phyloP scores from a whole-genome alignment of 2,888 invertebrate genomes.

The Sipha maydis region DNA sequence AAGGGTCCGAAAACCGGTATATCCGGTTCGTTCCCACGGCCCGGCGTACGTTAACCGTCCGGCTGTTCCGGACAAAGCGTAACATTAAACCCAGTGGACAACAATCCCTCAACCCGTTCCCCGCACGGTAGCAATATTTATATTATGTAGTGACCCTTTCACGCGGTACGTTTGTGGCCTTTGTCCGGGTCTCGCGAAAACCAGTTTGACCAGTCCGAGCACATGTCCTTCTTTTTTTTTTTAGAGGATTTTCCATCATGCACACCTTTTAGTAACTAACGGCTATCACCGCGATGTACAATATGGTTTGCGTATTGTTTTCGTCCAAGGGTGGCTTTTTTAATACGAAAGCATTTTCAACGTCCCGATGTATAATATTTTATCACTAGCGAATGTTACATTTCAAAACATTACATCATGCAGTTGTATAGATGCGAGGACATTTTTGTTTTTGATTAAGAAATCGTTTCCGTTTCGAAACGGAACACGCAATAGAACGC shows the following conservation, averaged over 20 bases:
- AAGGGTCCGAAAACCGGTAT: conserved; percentile 62
- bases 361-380: not conserved
- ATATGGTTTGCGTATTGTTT: not conserved
- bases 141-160: conserved; percentile 35
- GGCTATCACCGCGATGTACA: not conserved
- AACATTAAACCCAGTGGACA: conserved; percentile 30
- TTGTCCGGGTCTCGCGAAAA: conserved; percentile 43
- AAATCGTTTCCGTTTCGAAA: not conserved
- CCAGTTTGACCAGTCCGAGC: conserved; percentile 61
- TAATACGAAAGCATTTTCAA: not conserved
- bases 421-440: not conserved
- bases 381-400: not conserved
- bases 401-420: not conserved
- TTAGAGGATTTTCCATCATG: not conserved
- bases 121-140: not conserved
- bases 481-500: not conserved
- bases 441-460: not conserved
- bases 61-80: conserved; percentile 50
- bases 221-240: conserved; percentile 9
- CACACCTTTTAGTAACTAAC: not conserved
- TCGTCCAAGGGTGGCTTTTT: not conserved
- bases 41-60: conserved; percentile 29
- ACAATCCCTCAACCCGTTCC: conserved; percentile 43
- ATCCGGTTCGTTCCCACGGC: conserved; percentile 59
- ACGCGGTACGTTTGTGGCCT: not conserved